phyloP scores from a whole-genome alignment of 35 echinoderm and acorn worm species.

The Holothuria glaberrima region DNA sequence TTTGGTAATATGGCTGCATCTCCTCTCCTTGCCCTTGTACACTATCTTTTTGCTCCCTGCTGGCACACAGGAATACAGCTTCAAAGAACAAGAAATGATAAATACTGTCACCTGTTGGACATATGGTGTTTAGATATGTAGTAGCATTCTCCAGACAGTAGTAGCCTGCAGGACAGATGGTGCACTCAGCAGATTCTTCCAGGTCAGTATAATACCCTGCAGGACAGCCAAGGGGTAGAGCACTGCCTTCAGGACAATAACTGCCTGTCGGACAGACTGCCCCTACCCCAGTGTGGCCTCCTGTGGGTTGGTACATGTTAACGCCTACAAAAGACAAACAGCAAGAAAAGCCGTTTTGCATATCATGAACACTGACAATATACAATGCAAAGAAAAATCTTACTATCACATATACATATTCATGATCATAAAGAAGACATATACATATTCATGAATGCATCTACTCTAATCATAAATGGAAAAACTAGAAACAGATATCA shows the following conservation, averaged over 20 bases:
- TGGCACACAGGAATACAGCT: no score
- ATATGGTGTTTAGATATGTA: slow-evolving; percentile 80
- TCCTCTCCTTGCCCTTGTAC: background rate
- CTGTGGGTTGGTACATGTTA: slow-evolving; percentile 79
- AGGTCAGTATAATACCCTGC: slow-evolving; percentile 86
- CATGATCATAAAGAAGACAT: no score
- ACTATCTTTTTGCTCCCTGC: no score
- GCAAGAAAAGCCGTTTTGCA: no score
- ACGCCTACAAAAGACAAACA: slow-evolving; percentile 62
- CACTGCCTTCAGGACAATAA: slow-evolving; percentile 78
- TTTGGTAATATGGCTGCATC: background rate
- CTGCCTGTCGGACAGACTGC: slow-evolving; percentile 78
- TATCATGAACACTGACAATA: no score
- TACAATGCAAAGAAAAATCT: no score
- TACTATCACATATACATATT: no score
- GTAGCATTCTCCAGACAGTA: slow-evolving; percentile 95
- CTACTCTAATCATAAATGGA: no score
- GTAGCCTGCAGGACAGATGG: slow-evolving; percentile 78
- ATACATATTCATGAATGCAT: no score
- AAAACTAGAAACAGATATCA: no score
- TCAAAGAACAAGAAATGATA: no score
- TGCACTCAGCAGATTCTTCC: slow-evolving; percentile 71
- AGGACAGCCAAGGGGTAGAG: slow-evolving; percentile 85
- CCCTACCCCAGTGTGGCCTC: slow-evolving; percentile 87
- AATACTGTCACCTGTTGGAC: slow-evolving; percentile 69